Percentiles rank a stretch among this genome's conserved stretches.
phyloP scores from a whole-genome alignment of 2,888 invertebrate species.

The Nineta flava region DNA sequence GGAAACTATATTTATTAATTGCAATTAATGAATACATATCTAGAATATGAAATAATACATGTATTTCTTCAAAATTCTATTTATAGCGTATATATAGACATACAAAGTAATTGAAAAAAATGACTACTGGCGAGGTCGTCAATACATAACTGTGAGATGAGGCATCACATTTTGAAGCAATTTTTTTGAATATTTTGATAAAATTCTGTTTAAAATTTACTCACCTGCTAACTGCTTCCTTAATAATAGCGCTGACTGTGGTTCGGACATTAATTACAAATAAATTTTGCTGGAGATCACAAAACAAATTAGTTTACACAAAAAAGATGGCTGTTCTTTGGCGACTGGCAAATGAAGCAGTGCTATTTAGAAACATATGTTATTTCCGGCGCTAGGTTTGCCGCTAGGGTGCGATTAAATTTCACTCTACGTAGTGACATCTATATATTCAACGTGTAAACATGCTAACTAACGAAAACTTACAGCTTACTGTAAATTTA shows the following conservation, averaged over 20 bases:
- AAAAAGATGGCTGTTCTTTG: slow-evolving; percentile 53
- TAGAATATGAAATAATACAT: too few relatives aligned
- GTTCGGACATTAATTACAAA: slow-evolving; percentile 86
- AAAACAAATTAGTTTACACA: slow-evolving; percentile 54
- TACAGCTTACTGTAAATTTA: too few relatives aligned
- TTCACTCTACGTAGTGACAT: not conserved
- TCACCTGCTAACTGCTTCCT: slow-evolving; percentile 93
- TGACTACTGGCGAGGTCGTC: slow-evolving; percentile 33
- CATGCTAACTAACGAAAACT: too few relatives aligned
- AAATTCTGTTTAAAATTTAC: slow-evolving; percentile 22
- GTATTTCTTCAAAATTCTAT: not conserved
- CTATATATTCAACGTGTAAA: not conserved
- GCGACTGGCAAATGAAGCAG: slow-evolving; percentile 7
- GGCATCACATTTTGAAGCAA: slow-evolving; percentile 11
- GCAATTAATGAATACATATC: too few relatives aligned
- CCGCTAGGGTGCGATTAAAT: slow-evolving; percentile 9
- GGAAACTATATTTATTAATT: too few relatives aligned
- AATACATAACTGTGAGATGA: slow-evolving; percentile 17
- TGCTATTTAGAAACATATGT: slow-evolving; percentile 25
- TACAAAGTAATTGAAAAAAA: slow-evolving; percentile 25
- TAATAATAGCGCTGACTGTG: slow-evolving; percentile 87
- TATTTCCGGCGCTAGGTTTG: slow-evolving; percentile 25
- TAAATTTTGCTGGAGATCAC: slow-evolving; percentile 58
- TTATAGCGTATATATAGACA: not conserved
- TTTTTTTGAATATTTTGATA: slow-evolving; percentile 18